These are phyloP conservation scores for Stichodactyla mertensii DNA, from an alignment of 64 coral and sea anemone genomes.

Conservation along the genomic window DNA sequence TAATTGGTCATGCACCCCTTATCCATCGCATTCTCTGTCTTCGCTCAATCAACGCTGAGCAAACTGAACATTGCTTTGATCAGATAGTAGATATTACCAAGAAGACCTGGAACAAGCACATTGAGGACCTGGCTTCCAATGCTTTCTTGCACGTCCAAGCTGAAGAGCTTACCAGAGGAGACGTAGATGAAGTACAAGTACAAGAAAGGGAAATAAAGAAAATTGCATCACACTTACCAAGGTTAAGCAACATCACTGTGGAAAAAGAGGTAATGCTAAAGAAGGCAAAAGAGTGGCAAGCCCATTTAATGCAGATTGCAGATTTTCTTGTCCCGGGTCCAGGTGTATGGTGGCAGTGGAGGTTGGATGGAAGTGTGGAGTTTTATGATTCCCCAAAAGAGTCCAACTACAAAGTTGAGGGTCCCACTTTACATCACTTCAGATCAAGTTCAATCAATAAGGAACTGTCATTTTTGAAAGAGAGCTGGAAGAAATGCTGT, in stretches of 20 bases:
- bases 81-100: slow-evolving; percentile 23
- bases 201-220: slow-evolving; percentile 33
- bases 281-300: slow-evolving; percentile 28
- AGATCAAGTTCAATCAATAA: slow-evolving; percentile 12
- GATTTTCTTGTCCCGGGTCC: slow-evolving; percentile 12
- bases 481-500: slow-evolving; percentile 11
- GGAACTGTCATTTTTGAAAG: slow-evolving; percentile 11
- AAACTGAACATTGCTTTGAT: background rate
- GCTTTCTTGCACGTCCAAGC: slow-evolving; percentile 19
- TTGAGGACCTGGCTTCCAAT: slow-evolving; percentile 17
- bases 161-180: background rate
- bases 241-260: background rate
- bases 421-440: slow-evolving; percentile 19
- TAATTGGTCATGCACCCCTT: background rate
- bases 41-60: too few species aligned
- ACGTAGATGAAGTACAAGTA: background rate
- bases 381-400: slow-evolving; percentile 16
- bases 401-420: background rate
- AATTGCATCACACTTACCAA: slow-evolving; percentile 6
- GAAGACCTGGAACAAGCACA: slow-evolving; percentile 21
- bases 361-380: slow-evolving; percentile 4
- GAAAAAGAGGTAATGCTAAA: background rate
- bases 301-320: slow-evolving; percentile 9
- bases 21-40: background rate
- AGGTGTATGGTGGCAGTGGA: slow-evolving; percentile 7